Evolutionary conservation across 2,888 invertebrate genomes (phyloP), one percentile per base, ranked within the genome.

Genomic region (Cryptocephalus moraei): DNA sequence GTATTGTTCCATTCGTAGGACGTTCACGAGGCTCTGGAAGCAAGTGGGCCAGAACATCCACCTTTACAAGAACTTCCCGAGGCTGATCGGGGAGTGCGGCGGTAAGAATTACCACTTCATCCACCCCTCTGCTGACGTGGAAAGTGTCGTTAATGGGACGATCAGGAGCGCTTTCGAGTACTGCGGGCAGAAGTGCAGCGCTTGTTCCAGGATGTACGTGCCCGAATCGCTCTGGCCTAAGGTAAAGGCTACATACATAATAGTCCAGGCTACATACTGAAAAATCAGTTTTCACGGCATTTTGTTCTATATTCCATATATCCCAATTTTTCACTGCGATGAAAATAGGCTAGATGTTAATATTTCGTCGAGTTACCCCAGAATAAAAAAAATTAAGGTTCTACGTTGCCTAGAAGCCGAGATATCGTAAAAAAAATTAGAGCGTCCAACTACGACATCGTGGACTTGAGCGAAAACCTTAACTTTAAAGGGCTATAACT

Each of bases 31-130:
- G 59, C 70, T 99, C 41, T 99, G 96, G 96, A 82, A 82, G 58
- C 87, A 90, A 69, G 92, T 96, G 32, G 95, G 91, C 12, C 75
- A 87, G 53, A 96, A 96, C 66, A 78, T 99, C 39, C 77, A 80
- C 57, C 79, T 70, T 2, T 99, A 95, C 69, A 77, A 72, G 39
- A 91, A 91, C 65, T 99, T 93, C 69, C 99, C 99, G 0, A 81
- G 95, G 55, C 73, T 99, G 46, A 86, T 96, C 61, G 87, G 91
- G 50, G 99, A 99, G 74, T 97, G 96, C 71, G 99, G 99, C 45
- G 99, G 99, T 32, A 99, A 99, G 72, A 99, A 99, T 73, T 99
- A 89, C 70, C 99, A 99, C 69, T 94, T 99, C 62, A 77, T 99
- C 32, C 99, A 99, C 72, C 82, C 88, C 0, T 81, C 90, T 9